Percentiles rank a stretch among this genome's conserved stretches.
Evolutionary conservation across 2,113 vertebrate species (phyloP).

Genomic region (Xyliphius kryptos): DNA sequence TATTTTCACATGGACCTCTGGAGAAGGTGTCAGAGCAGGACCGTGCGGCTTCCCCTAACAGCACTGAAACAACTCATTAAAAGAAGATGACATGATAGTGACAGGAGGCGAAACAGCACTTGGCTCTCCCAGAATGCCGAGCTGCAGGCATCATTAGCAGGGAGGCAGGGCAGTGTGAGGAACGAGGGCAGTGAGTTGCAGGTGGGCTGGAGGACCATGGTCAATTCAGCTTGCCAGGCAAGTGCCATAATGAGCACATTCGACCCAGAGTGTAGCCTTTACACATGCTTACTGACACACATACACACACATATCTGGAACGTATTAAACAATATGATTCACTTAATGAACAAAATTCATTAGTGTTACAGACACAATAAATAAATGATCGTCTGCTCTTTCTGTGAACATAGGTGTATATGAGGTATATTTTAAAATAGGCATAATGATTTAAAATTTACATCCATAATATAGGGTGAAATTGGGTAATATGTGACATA

Average conservation of each 20-base stretch:
- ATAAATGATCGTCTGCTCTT: no score
- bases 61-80: conserved; percentile 43
- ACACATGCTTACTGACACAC: no score
- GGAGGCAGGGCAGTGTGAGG: conserved; percentile 39
- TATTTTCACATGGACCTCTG: conserved; percentile 35
- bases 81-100: conserved; percentile 38
- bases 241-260: conserved; percentile 40
- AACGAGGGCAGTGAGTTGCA: conserved; percentile 35
- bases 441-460: no score
- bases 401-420: no score
- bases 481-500: no score
- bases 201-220: conserved; percentile 25
- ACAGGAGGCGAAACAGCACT: conserved; percentile 26
- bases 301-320: no score
- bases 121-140: conserved; percentile 31
- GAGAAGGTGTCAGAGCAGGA: conserved; percentile 37
- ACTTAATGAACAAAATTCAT: no score
- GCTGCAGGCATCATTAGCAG: conserved; percentile 36
- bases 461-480: no score
- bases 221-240: conserved; percentile 28
- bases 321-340: no score
- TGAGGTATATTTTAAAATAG: no score
- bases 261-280: conserved; percentile 24
- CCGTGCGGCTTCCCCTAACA: conserved; percentile 33
- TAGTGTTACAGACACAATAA: no score